phyloP scores from a whole-genome alignment of 2,797 vertebrate species.

The Okamejei kenojei region DNA sequence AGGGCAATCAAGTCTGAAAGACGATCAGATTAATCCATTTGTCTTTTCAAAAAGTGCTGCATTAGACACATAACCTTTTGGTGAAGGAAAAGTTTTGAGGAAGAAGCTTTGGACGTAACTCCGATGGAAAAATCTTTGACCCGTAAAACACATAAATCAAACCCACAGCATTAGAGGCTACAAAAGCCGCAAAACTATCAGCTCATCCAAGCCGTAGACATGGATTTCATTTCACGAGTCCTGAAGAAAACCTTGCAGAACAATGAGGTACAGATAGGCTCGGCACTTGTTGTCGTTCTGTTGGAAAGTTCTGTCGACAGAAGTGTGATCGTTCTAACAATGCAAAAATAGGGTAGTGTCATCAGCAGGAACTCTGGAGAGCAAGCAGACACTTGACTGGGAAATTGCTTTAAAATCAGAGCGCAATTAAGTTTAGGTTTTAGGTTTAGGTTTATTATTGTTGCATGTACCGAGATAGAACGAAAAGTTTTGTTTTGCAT shows the following conservation, averaged over 20 bases:
- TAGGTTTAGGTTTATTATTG: too few species aligned
- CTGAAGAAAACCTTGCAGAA: background rate
- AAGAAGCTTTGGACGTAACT: background rate
- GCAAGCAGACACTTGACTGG: background rate
- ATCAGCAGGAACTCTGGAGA: background rate
- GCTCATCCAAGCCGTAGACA: background rate
- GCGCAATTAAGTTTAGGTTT: too few species aligned
- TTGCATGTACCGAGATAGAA: too few species aligned
- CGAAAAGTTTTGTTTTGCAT: too few species aligned
- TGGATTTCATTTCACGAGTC: background rate
- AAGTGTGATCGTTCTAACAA: background rate
- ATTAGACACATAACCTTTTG: background rate
- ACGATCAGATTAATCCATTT: conserved; percentile 13
- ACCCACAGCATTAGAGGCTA: background rate
- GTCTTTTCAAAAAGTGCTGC: background rate
- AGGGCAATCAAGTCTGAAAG: background rate
- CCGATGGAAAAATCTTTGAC: background rate
- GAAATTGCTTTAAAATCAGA: background rate
- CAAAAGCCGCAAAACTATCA: background rate
- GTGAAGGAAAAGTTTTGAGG: background rate
- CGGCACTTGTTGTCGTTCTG: background rate
- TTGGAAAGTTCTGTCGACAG: background rate
- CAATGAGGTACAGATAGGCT: background rate
- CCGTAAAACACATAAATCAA: background rate
- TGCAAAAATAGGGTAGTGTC: background rate